These are phyloP conservation scores for Mesitornis unicolor DNA, from an alignment of 2,113 vertebrate species.

Conservation along the genomic window DNA sequence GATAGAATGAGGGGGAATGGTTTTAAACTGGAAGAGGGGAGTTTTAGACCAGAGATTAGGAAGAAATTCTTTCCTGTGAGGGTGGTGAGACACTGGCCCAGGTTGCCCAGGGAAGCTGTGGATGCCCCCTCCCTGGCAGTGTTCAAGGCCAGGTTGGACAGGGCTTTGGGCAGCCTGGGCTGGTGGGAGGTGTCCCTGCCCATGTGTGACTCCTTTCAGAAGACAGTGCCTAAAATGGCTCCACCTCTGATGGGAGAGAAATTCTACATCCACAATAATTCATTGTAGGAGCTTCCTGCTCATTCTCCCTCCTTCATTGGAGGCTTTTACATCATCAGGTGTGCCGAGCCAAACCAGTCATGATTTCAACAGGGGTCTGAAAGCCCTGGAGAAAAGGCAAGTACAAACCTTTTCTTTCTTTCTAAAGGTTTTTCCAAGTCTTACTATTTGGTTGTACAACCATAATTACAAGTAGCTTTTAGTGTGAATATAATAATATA, in stretches of 20 bases:
- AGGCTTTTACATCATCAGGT: background rate
- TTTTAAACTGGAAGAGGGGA: too few relatives aligned
- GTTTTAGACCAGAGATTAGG: too few relatives aligned
- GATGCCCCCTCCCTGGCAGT: too few relatives aligned
- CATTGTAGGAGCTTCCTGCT: background rate
- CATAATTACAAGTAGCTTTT: background rate
- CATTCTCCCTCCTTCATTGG: background rate
- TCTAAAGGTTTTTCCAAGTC: background rate
- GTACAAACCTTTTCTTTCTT: background rate
- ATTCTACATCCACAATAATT: background rate
- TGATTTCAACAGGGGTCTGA: background rate
- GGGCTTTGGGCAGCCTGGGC: too few relatives aligned
- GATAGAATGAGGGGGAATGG: too few relatives aligned
- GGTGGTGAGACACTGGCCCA: too few relatives aligned
- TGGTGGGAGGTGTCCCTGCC: too few relatives aligned
- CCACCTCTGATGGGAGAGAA: background rate
- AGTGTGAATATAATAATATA: background rate
- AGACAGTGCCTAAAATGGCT: background rate
- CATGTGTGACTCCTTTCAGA: background rate
- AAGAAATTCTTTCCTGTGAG: too few relatives aligned
- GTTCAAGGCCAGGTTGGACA: too few relatives aligned
- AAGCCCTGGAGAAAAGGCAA: background rate
- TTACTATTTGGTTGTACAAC: background rate
- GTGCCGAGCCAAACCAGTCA: background rate
- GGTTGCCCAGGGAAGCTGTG: too few relatives aligned